Conservation (phyloP, 30 jellyfish, hydroid and myxozoan species). For the Clytia hemisphaerica region DNA sequence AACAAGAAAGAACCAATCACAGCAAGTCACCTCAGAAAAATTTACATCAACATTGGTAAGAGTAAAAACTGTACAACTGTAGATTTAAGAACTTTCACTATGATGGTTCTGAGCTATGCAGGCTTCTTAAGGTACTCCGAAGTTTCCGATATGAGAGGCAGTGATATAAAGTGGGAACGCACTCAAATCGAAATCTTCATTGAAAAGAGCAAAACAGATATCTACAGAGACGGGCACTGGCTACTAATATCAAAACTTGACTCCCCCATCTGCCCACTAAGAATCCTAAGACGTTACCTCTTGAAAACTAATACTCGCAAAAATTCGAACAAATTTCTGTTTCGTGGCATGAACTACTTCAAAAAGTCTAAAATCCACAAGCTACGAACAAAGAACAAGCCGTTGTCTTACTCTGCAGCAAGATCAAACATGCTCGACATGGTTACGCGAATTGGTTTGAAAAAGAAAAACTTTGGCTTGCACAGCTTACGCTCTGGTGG, state of each 20-base stretch:
- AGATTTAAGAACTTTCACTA: background rate
- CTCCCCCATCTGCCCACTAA: too few species aligned
- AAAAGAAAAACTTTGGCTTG: background rate
- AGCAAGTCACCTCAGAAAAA: background rate
- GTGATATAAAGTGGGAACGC: background rate
- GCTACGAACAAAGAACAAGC: background rate
- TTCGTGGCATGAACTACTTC: background rate
- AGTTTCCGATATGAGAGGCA: constrained; percentile 6
- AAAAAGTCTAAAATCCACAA: background rate
- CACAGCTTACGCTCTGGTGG: constrained; percentile 17
- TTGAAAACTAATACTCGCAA: too few species aligned
- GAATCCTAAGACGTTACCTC: too few species aligned
- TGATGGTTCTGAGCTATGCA: constrained; percentile 7
- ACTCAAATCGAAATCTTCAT: constrained; percentile 15
- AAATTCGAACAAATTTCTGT: background rate
- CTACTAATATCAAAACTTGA: too few species aligned
- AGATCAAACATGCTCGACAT: background rate
- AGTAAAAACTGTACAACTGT: too few species aligned
- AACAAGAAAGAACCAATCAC: background rate
- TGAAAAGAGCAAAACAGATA: constrained; percentile 17
- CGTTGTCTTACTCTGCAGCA: background rate
- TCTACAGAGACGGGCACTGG: constrained; percentile 32
- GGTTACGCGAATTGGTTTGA: background rate
- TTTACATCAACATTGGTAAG: constrained; percentile 4
- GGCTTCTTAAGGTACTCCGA: constrained; percentile 16